phyloP scores from a whole-genome alignment of 2,888 invertebrate species.

The Chaetogeoica ovagalla region DNA sequence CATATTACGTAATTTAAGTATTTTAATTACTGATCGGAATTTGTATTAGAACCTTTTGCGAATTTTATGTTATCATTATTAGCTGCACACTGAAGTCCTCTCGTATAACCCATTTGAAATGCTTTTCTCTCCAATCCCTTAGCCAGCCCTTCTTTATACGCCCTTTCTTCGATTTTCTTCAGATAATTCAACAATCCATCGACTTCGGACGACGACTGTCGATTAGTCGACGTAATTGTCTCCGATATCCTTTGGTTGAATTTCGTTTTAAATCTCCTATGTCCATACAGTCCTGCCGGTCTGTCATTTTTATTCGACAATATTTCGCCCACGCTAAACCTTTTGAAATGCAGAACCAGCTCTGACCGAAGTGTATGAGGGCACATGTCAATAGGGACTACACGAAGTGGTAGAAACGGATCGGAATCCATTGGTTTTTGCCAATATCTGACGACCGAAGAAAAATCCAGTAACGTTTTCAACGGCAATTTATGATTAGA shows the following conservation, averaged over 20 bases:
- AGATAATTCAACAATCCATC: slow-evolving; percentile 51
- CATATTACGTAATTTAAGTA: neutral
- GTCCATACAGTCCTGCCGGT: slow-evolving; percentile 1
- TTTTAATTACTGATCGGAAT: slow-evolving; percentile 24
- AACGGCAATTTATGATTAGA: slow-evolving; percentile 64
- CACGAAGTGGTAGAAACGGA: slow-evolving; percentile 63
- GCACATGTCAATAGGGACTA: slow-evolving; percentile 67
- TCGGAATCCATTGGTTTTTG: slow-evolving; percentile 59
- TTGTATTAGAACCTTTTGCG: neutral
- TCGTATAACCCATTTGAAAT: slow-evolving; percentile 54
- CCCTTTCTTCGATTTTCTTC: slow-evolving; percentile 54
- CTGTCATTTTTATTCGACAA: slow-evolving; percentile 34
- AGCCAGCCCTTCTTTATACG: slow-evolving; percentile 54
- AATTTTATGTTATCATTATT: neutral
- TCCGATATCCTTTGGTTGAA: slow-evolving; percentile 11
- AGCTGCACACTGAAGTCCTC: slow-evolving; percentile 52
- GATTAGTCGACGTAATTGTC: neutral
- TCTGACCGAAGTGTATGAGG: slow-evolving; percentile 68
- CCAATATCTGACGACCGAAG: slow-evolving; percentile 54
- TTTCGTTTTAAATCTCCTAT: slow-evolving; percentile 29
- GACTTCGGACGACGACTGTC: slow-evolving; percentile 8
- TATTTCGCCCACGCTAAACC: slow-evolving; percentile 55
- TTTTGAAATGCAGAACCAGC: slow-evolving; percentile 63
- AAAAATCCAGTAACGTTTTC: slow-evolving; percentile 62
- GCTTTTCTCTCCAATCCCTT: slow-evolving; percentile 54